Percentiles rank a stretch among this genome's conserved stretches.
Conservation (phyloP, 2,888 invertebrate genomes). For the Loripinus fragilis region DNA sequence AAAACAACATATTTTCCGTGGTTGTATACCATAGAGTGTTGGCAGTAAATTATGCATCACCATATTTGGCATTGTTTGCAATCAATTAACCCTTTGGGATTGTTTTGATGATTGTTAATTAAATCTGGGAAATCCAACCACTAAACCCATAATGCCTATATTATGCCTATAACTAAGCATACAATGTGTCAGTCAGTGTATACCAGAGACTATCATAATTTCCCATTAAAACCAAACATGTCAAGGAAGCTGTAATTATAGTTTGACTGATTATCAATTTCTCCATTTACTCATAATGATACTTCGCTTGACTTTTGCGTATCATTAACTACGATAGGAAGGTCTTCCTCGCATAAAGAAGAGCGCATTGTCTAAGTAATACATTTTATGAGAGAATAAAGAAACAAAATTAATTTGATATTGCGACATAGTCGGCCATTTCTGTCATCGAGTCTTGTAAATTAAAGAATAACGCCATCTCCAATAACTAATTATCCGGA, state of each 20-base stretch:
- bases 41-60: no score
- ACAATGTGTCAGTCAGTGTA: no score
- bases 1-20: no score
- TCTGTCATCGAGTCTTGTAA: constrained; percentile 40
- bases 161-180: neutral
- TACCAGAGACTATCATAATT: neutral
- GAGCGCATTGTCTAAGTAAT: constrained; percentile 46
- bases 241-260: neutral
- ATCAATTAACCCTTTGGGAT: neutral
- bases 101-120: neutral
- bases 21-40: no score
- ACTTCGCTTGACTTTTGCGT: constrained; percentile 8
- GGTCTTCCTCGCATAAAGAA: neutral
- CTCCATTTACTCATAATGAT: neutral
- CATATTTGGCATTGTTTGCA: no score
- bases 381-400: constrained; percentile 58
- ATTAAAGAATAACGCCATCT: constrained; percentile 50
- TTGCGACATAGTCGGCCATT: constrained; percentile 31
- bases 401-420: constrained; percentile 60
- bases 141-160: neutral
- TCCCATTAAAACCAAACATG: neutral
- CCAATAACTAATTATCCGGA: constrained; percentile 61
- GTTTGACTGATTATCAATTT: constrained; percentile 9
- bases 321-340: constrained; percentile 7
- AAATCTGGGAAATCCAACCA: neutral